A percentile compares a stretch with the other conserved stretches of the same genome.
These are phyloP conservation scores for Aulostomus chinensis DNA, from an alignment of 2,797 vertebrate genomes.

Conservation along the genomic window DNA sequence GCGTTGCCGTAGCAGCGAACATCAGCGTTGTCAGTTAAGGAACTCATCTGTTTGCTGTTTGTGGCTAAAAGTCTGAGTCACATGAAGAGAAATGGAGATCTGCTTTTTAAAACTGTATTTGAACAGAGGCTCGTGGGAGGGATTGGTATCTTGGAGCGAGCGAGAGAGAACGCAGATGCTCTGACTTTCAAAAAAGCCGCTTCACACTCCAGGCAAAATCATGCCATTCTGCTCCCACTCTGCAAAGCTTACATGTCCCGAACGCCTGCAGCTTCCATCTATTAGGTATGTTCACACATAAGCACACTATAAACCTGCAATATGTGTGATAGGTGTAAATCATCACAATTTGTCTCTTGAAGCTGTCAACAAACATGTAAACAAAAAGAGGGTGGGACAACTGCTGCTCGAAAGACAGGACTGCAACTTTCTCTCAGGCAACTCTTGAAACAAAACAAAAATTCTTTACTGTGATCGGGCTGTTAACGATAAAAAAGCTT, in stretches of 20 bases:
- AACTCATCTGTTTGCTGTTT: too few relatives aligned
- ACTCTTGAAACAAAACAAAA: too few relatives aligned
- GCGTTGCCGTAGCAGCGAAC: neutral
- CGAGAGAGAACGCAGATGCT: slow-evolving; percentile 54
- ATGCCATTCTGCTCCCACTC: slow-evolving; percentile 40
- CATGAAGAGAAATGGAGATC: slow-evolving; percentile 19
- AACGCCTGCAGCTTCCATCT: slow-evolving; percentile 18
- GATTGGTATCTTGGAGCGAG: slow-evolving; percentile 33
- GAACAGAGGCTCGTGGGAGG: slow-evolving; percentile 46
- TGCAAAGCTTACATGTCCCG: slow-evolving; percentile 15
- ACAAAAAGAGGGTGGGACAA: neutral
- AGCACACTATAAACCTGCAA: slow-evolving; percentile 9
- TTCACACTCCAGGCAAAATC: slow-evolving; percentile 48
- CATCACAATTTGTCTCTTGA: neutral
- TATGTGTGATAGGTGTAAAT: neutral
- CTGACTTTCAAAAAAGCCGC: slow-evolving; percentile 47
- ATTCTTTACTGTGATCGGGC: too few relatives aligned
- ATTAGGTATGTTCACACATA: slow-evolving; percentile 9
- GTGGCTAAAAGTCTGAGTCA: slow-evolving; percentile 13
- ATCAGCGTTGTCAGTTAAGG: neutral
- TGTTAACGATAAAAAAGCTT: too few relatives aligned
- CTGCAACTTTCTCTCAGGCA: too few relatives aligned
- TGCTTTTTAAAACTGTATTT: slow-evolving; percentile 7
- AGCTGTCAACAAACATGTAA: neutral
- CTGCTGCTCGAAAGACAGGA: too few relatives aligned